Conservation (phyloP, 2,113 vertebrate species). For the Chionomys nivalis region DNA sequence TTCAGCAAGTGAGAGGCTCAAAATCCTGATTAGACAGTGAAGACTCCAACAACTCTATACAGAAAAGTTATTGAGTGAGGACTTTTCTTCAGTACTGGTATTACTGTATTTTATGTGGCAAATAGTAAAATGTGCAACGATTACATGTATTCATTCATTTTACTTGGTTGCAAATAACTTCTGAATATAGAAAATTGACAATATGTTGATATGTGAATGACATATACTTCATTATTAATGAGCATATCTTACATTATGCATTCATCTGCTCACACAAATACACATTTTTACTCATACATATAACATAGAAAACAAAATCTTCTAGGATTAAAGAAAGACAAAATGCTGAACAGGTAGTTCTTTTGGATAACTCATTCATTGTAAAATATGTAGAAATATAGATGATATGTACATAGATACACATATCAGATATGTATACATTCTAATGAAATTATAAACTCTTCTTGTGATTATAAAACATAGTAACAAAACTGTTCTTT, state of each 20-base stretch:
- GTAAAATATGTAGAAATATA: background rate
- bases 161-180: background rate
- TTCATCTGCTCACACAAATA: background rate
- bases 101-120: constrained; percentile 6
- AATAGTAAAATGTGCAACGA: constrained; percentile 6
- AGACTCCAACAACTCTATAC: constrained; percentile 11
- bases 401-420: background rate
- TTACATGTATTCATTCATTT: background rate
- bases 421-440: background rate
- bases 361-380: background rate
- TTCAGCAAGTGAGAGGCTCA: constrained; percentile 77
- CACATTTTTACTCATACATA: background rate
- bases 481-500: background rate
- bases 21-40: constrained; percentile 68
- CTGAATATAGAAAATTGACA: background rate
- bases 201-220: background rate
- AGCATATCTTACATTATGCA: background rate
- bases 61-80: constrained; percentile 10
- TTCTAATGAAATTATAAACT: background rate
- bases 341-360: background rate
- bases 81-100: background rate
- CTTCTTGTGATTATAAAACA: background rate
- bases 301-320: background rate
- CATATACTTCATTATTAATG: constrained; percentile 4
- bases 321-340: background rate